phyloP scores from a whole-genome alignment of 23 tunicate species.

The Clavelina lepadiformis region DNA sequence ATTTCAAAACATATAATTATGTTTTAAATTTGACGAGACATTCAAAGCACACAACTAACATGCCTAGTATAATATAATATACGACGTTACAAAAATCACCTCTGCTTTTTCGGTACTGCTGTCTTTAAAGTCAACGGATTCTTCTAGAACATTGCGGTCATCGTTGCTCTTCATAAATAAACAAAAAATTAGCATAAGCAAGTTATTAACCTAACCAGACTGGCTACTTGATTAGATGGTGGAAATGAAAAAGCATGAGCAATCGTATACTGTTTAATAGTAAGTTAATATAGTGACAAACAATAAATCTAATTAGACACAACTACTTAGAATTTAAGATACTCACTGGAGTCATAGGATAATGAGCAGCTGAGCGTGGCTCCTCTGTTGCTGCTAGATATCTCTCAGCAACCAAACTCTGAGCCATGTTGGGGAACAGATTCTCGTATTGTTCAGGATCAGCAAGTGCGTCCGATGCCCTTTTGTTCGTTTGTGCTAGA shows the following conservation, averaged over 20 bases:
- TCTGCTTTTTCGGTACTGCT: not conserved
- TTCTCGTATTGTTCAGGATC: slow-evolving; percentile 93
- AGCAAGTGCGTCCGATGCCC: slow-evolving; percentile 87
- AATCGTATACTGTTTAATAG: not conserved
- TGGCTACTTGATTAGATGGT: not conserved
- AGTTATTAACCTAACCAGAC: not conserved
- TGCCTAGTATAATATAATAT: too few species aligned
- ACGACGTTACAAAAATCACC: too few species aligned
- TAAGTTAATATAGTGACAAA: not conserved
- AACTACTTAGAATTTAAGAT: not conserved
- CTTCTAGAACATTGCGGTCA: slow-evolving; percentile 75
- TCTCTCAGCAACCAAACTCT: slow-evolving; percentile 73
- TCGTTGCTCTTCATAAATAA: slow-evolving; percentile 82
- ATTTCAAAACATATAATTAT: too few species aligned
- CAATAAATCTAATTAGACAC: not conserved
- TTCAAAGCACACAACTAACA: too few species aligned
- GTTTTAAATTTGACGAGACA: too few species aligned
- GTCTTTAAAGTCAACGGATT: slow-evolving; percentile 56
- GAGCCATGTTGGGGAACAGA: slow-evolving; percentile 66
- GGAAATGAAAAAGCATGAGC: too few species aligned
- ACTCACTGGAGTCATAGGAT: slow-evolving; percentile 71
- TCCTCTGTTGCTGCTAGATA: slow-evolving; percentile 63
- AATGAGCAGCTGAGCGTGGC: slow-evolving; percentile 53
- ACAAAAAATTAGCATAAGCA: too few species aligned
- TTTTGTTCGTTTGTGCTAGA: slow-evolving; percentile 64